These are phyloP conservation scores for Xenops minutus DNA, from an alignment of 2,797 vertebrate genomes.

Conservation along the genomic window DNA sequence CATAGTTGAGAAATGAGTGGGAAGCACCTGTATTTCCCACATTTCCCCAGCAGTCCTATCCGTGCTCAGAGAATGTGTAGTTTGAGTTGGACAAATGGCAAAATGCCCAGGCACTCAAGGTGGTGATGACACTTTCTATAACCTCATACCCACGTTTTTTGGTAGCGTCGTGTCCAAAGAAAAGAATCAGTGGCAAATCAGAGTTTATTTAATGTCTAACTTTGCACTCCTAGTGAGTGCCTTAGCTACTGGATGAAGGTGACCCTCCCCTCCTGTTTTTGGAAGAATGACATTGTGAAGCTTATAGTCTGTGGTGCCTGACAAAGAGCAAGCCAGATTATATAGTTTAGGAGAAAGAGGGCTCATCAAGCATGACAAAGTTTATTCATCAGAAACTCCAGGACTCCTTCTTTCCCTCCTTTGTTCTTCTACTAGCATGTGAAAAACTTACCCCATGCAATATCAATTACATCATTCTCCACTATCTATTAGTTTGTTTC, in stretches of 20 bases:
- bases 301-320: neutral
- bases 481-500: neutral
- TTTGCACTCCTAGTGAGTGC: neutral
- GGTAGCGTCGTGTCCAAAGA: neutral
- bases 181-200: neutral
- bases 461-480: neutral
- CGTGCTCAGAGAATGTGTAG: neutral
- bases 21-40: neutral
- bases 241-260: neutral
- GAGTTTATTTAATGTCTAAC: neutral
- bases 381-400: neutral
- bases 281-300: neutral
- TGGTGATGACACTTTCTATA: neutral
- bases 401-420: neutral
- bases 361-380: neutral
- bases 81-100: fast-evolving
- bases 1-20: neutral
- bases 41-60: neutral
- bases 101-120: neutral
- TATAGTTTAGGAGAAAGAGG: neutral
- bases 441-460: neutral
- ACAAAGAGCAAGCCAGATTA: neutral
- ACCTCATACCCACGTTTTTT: neutral
- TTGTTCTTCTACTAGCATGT: neutral
- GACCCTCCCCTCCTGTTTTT: neutral